A percentile compares a stretch with the other conserved stretches of the same genome.
Conservation (phyloP, 2,797 vertebrate species). For the Cyclopterus lumpus region DNA sequence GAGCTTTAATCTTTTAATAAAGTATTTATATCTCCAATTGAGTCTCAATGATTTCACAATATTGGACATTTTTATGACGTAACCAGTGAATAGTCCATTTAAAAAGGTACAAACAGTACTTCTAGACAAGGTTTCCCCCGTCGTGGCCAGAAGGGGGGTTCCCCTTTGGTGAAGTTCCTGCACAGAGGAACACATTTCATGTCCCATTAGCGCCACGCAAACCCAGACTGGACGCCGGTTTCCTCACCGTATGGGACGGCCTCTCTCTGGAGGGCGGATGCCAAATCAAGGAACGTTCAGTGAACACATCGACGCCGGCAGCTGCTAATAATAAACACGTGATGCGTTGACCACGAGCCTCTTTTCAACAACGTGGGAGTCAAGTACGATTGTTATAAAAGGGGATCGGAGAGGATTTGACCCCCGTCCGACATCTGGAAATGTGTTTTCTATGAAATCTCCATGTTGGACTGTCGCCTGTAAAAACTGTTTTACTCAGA, state of each 20-base stretch:
- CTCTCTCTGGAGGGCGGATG: conserved; percentile 65
- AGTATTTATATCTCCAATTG: not conserved
- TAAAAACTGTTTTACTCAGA: too few relatives aligned
- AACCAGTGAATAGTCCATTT: conserved; percentile 15
- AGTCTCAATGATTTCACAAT: not conserved
- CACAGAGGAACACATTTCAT: conserved; percentile 72
- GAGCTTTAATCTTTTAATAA: not conserved
- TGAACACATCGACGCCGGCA: too few relatives aligned
- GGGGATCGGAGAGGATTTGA: too few relatives aligned
- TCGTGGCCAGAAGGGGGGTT: conserved; percentile 62
- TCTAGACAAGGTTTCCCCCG: not conserved
- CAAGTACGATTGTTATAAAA: too few relatives aligned
- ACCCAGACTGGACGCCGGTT: conserved; percentile 62
- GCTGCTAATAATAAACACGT: too few relatives aligned
- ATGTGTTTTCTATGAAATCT: not conserved
- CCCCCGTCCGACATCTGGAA: too few relatives aligned
- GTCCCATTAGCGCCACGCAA: conserved; percentile 75
- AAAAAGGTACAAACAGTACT: conserved; percentile 17
- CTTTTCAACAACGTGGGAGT: too few relatives aligned
- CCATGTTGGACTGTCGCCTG: not conserved
- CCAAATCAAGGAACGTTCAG: conserved; percentile 18
- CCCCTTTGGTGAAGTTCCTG: conserved; percentile 63
- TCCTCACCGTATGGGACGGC: conserved; percentile 43
- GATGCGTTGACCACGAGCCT: too few relatives aligned
- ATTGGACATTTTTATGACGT: conserved; percentile 9